Conservation (phyloP, 1,140 invertebrate genomes). For the Dendrolimus kikuchii region DNA sequence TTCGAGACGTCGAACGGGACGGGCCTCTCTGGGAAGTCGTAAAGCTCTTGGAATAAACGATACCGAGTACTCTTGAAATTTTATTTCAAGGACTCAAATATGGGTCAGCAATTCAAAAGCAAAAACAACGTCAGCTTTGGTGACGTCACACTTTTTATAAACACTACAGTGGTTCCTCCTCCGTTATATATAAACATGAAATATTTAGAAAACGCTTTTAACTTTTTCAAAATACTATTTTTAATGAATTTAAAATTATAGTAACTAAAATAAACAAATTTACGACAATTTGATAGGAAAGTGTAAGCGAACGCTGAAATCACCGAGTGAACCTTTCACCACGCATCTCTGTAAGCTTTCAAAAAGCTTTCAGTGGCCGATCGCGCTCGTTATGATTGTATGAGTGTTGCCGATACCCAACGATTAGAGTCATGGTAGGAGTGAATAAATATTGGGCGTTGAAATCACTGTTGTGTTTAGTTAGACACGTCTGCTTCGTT, state of each 20-base stretch:
- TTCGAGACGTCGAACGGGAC: too few relatives aligned
- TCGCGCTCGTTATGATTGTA: constrained; percentile 44
- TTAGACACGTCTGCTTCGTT: constrained; percentile 18
- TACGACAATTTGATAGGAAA: constrained; percentile 12
- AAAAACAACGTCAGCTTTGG: too few relatives aligned
- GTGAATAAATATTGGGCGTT: constrained; percentile 16
- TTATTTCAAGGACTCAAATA: too few relatives aligned
- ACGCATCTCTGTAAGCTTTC: constrained; percentile 51
- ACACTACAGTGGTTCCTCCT: too few relatives aligned
- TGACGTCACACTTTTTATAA: too few relatives aligned
- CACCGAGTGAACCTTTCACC: constrained; percentile 46
- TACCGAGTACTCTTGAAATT: too few relatives aligned
- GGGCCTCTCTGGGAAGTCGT: too few relatives aligned
- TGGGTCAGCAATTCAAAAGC: too few relatives aligned
- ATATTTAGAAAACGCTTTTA: too few relatives aligned
- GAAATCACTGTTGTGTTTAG: constrained; percentile 4
- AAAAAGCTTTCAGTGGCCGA: constrained; percentile 62
- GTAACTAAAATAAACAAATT: background rate
- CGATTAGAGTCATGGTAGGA: constrained; percentile 23
- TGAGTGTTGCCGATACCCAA: constrained; percentile 27
- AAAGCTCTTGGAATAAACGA: too few relatives aligned
- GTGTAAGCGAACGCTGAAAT: constrained; percentile 24
- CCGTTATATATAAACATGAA: too few relatives aligned
- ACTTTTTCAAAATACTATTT: too few relatives aligned
- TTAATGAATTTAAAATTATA: constrained; percentile 3